Base-by-base conservation (phyloP, 2,113 vertebrate genomes). In the Pseudorasbora parva region DNA sequence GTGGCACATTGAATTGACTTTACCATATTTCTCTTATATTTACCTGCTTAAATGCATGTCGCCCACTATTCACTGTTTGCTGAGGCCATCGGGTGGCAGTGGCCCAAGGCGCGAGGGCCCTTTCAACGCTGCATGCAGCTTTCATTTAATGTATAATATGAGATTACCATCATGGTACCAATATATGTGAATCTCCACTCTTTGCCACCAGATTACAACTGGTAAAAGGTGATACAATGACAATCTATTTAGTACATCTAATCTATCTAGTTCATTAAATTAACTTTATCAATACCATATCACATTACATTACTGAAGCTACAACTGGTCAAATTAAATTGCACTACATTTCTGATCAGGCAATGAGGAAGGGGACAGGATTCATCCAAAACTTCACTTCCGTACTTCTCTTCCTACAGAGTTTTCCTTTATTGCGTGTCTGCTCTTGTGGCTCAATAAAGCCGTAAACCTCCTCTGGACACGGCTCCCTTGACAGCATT, bases 401-500 rank as follows among this genome's bases (percentile, higher is more conserved):
- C 23, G 27, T 27, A 45, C n/a, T 45, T 45, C 21, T 76, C 47
- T 11, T 27, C 21, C 15, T 51, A 15, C 11, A 11, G n/a, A 9
- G n/a, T 45, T 78, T 25, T 43, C 3, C 11, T 43, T 45, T 45
- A 43, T 45, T 60, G 56, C 45, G 12, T 27, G 33, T 17, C 21
- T 25, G 1, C 14, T 25, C 21, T 25, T 60, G 33, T 57, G 74
- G 75, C 27, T 78, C 37, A 78, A 60, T 37, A 77, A 77, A 62
- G 33, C 62, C 14, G 4, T 21, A 66, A 80, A 49, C 9, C 17
- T 80, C 37, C 41, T 80, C 78, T 2, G 25, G 77, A 80, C 78
- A 80, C 0, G 17, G 59, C 43, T 66, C 45, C 15, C 59, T 66
- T 49, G 59, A 80, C 78, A 8, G n/a, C 47, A 80, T 80, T 80